phyloP scores from a whole-genome alignment of 2,888 invertebrate species.

The Ellobium chinense region DNA sequence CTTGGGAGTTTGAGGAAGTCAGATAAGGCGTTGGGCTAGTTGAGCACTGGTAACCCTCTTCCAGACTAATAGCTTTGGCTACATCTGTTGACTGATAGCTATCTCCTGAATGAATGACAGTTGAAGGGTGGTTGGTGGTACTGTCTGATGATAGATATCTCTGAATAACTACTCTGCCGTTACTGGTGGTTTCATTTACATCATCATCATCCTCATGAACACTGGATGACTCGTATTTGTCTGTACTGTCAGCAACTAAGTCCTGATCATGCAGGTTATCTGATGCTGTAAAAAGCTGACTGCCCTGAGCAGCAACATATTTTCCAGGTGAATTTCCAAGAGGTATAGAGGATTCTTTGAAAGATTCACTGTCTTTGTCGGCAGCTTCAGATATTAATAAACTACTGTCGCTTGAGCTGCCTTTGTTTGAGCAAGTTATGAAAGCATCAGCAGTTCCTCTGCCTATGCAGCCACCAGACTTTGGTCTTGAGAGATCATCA shows the following conservation, averaged over 20 bases:
- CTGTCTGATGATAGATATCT: neutral
- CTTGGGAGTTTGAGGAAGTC: neutral
- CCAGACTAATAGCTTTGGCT: neutral
- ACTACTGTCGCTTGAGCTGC: neutral
- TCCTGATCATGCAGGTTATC: neutral
- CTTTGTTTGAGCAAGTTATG: neutral
- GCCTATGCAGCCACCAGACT: neutral
- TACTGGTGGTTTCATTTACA: neutral
- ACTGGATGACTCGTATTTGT: neutral
- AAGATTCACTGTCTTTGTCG: no score
- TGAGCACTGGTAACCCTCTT: neutral
- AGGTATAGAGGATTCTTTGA: no score
- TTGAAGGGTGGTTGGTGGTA: neutral
- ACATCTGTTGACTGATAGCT: neutral
- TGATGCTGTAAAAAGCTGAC: neutral
- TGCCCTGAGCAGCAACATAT: neutral
- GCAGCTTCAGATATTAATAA: no score
- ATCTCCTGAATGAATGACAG: neutral
- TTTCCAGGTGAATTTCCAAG: no score
- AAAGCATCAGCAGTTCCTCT: neutral
- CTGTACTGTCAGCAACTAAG: neutral
- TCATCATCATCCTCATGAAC: neutral
- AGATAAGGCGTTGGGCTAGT: neutral
- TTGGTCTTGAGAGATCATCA: neutral
- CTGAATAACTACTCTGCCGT: neutral